Evolutionary conservation across 2,888 invertebrate species (phyloP), one percentile per base, ranked within the genome.

Genomic region (Hymenopus coronatus): DNA sequence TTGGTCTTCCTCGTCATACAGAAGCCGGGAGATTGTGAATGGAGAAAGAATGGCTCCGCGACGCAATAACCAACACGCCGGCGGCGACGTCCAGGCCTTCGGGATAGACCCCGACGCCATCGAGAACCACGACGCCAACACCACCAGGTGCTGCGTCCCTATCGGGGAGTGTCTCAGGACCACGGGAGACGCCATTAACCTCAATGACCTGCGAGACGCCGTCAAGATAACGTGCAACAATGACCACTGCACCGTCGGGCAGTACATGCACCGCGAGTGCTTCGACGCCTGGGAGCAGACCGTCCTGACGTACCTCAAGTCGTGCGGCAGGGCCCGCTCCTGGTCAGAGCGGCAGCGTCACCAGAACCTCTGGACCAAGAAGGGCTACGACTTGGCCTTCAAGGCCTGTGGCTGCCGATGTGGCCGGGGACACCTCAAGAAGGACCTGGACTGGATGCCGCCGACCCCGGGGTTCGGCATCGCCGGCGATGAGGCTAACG

Each of bases 301-400:
- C 82, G 97, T 99, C 89, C 94, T 87, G 30, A 96, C 97, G 88
- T 98, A 97, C 92, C 94, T 99, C 90, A 97, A 98, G 93, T 97
- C 97, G 81, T 98, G 98, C 94, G 98, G 98, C 87, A 94, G 98
- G 81, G 98, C 98, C 6, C 95, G 98, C 30, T 97, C 97, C 91
- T 99, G 99, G 99, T 98, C 98, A 82, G 98, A 99, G 93, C 95
- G 98, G 89, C 99, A 99, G 93, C 95, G 98, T 46, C 96, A 97
- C 92, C 98, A 99, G 94, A 99, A 99, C 93, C 94, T 99, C 90
- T 99, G 99, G 99, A 98, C 98, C 89, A 99, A 99, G 94, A 98
- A 98, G 93, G 99, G 99, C 88, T 99, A 99, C 94, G 99, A 99
- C 93, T 94, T 99, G 93, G 98, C 98, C 12, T 98, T 97, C 94